These are phyloP conservation scores for Gorilla gorilla DNA, from an alignment of 2,113 vertebrate genomes.

Conservation along the genomic window DNA sequence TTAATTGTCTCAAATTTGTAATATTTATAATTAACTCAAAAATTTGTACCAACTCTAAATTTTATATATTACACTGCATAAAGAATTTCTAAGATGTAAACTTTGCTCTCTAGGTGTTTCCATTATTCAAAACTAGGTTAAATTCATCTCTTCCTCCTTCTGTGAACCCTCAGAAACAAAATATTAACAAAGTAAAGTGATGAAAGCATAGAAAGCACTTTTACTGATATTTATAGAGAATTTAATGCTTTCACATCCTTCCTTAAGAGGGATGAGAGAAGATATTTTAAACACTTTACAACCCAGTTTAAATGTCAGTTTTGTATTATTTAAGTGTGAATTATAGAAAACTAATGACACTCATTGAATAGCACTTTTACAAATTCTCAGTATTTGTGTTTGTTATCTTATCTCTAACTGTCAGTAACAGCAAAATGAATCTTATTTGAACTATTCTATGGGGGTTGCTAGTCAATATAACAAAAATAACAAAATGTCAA, in stretches of 20 bases:
- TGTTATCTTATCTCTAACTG: slow-evolving; percentile 5
- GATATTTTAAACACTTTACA: background rate
- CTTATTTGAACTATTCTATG: slow-evolving; percentile 42
- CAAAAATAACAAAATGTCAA: slow-evolving; percentile 56
- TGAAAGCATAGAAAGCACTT: background rate
- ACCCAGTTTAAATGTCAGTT: background rate
- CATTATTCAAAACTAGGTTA: background rate
- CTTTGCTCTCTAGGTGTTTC: background rate
- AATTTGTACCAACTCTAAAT: background rate
- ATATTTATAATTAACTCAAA: background rate
- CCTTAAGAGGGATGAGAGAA: background rate
- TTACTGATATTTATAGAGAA: background rate
- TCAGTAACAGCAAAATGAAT: slow-evolving; percentile 17
- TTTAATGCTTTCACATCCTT: background rate
- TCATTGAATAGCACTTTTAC: slow-evolving; percentile 33
- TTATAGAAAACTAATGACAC: background rate
- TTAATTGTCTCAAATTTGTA: background rate
- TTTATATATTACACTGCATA: background rate
- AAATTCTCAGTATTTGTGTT: background rate
- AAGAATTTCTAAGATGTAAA: background rate
- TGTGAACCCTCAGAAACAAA: background rate
- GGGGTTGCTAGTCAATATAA: background rate
- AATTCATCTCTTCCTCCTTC: background rate
- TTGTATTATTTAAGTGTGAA: background rate
- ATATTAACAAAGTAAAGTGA: background rate